Conservation (phyloP, 30 jellyfish, hydroid and myxozoan genomes). For the Aurelia sp. region DNA sequence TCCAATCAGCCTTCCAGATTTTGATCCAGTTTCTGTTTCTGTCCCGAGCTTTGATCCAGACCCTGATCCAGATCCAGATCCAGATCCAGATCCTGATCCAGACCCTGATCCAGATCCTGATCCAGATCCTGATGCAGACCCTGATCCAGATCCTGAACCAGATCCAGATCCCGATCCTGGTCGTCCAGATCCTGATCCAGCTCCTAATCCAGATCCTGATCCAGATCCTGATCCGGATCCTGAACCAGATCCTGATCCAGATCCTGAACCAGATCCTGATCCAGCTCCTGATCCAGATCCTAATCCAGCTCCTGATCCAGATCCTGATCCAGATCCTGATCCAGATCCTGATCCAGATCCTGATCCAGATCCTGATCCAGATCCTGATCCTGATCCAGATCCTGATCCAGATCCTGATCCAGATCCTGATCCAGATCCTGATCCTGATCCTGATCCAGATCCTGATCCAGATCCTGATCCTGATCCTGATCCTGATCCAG, state of each 20-base stretch:
- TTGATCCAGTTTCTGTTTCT: not conserved
- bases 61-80: not conserved
- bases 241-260: constrained; percentile 24
- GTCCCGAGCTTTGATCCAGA: not conserved
- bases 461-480: constrained; percentile 22
- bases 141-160: constrained; percentile 4
- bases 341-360: constrained; percentile 1
- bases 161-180: constrained; percentile 17
- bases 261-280: constrained; percentile 19
- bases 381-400: constrained; percentile 21
- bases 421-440: constrained; percentile 35
- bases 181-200: constrained; percentile 5
- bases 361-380: constrained; percentile 15
- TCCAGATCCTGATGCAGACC: not conserved
- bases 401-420: constrained; percentile 18
- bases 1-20: too few species aligned
- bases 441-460: constrained; percentile 19
- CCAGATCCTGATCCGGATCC: constrained; percentile 12
- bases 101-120: not conserved
- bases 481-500: constrained; percentile 6
- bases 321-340: constrained; percentile 23
- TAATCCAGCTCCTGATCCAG: constrained; percentile 4
- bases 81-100: not conserved
- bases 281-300: constrained; percentile 20
- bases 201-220: constrained; percentile 21